Evolutionary conservation across 1,140 invertebrate genomes (phyloP).

Genomic region (Drosophila pallidifrons): DNA sequence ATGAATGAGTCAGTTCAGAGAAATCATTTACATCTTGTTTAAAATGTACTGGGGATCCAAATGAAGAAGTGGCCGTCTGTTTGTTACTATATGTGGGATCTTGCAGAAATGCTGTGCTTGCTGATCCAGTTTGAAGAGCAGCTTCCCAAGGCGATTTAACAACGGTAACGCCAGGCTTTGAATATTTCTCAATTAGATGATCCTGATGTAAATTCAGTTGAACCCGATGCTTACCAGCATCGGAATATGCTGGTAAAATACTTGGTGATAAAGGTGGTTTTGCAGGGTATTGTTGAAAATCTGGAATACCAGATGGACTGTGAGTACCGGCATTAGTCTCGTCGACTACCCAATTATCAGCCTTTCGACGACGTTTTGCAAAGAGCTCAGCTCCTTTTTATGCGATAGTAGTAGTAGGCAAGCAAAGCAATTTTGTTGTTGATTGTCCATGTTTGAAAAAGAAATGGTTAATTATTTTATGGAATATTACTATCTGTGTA

Average conservation of each 20-base stretch:
- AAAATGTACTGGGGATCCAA: constrained; percentile 33
- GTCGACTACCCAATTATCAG: constrained; percentile 95
- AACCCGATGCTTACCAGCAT: constrained; percentile 79
- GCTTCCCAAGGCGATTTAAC: constrained; percentile 91
- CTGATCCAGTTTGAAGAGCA: constrained; percentile 89
- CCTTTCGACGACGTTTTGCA: constrained; percentile 93
- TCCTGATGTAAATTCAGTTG: constrained; percentile 80
- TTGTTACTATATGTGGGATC: constrained; percentile 29
- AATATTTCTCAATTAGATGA: constrained; percentile 86
- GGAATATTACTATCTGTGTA: not conserved
- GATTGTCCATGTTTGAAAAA: constrained; percentile 16
- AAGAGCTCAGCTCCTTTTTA: constrained; percentile 92
- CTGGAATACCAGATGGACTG: constrained; percentile 81
- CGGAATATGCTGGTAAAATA: constrained; percentile 84
- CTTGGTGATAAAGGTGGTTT: constrained; percentile 69
- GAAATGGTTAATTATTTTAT: constrained; percentile 9
- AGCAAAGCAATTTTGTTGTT: constrained; percentile 6
- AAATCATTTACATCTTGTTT: constrained; percentile 42
- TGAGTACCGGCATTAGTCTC: constrained; percentile 87
- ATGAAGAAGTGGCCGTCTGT: constrained; percentile 7
- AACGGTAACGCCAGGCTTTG: constrained; percentile 87
- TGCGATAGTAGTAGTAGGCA: too few species aligned
- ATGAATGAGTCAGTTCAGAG: not conserved
- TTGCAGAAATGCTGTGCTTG: constrained; percentile 89
- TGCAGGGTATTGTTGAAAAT: constrained; percentile 79